A percentile compares a stretch with the other conserved stretches of the same genome.
Conservation (phyloP, 1,140 invertebrate species). For the Marisa cornuarietis region DNA sequence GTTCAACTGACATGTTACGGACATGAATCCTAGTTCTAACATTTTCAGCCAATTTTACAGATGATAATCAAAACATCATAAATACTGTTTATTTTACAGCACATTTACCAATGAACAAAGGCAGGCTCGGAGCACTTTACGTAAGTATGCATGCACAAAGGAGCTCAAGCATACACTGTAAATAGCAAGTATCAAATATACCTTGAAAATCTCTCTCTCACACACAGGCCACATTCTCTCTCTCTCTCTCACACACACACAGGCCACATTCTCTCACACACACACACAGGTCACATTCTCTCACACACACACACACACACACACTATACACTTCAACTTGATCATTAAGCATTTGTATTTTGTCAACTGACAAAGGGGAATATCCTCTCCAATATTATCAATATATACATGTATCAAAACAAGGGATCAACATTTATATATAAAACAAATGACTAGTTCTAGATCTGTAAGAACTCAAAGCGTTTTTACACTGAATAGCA, state of each 20-base stretch:
- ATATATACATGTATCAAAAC: not conserved
- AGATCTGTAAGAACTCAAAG: no score
- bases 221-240: no score
- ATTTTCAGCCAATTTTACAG: not conserved
- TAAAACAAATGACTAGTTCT: not conserved
- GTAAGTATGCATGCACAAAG: not conserved
- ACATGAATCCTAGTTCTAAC: not conserved
- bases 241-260: conserved; percentile 6
- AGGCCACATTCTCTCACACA: conserved; percentile 1
- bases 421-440: not conserved
- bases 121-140: not conserved
- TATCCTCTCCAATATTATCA: not conserved
- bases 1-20: not conserved
- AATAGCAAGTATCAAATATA: not conserved
- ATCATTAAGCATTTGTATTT: not conserved
- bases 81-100: not conserved
- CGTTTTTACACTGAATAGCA: not conserved
- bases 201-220: not conserved
- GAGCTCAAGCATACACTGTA: not conserved
- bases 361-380: not conserved
- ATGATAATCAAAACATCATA: not conserved
- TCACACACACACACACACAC: conserved; percentile 4
- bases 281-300: not conserved
- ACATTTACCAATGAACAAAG: not conserved
- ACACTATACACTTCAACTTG: not conserved